Conservation (phyloP, 2,797 vertebrate genomes). For the Characodon lateralis region DNA sequence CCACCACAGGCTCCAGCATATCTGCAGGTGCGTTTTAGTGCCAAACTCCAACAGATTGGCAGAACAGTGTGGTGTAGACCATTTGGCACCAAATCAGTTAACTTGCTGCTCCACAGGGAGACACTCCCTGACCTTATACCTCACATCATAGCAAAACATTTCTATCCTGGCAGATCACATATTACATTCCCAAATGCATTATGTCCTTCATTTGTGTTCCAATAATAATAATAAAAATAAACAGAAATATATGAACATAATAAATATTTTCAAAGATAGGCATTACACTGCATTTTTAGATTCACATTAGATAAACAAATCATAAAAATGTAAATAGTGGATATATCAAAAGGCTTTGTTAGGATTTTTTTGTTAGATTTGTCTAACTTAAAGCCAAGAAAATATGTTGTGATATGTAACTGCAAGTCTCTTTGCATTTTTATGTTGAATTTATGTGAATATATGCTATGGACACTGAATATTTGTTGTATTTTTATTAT, state of each 20-base stretch:
- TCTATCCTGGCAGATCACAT: slow-evolving; percentile 16
- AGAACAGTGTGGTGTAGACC: slow-evolving; percentile 80
- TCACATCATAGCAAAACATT: slow-evolving; percentile 39
- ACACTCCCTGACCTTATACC: slow-evolving; percentile 72
- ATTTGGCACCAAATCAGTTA: slow-evolving; percentile 78
- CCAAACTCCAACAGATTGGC: slow-evolving; percentile 83
- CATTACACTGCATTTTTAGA: background rate
- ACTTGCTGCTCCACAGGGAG: slow-evolving; percentile 69
- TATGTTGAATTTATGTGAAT: background rate
- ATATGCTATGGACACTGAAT: background rate
- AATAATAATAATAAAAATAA: background rate
- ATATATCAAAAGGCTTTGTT: background rate
- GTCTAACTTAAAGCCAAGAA: background rate
- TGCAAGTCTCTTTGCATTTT: background rate
- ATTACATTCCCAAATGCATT: background rate
- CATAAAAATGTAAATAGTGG: background rate
- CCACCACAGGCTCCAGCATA: slow-evolving; percentile 58
- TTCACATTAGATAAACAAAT: background rate
- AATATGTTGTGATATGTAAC: background rate
- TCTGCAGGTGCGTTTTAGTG: slow-evolving; percentile 78
- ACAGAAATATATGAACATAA: background rate
- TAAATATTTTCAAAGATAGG: background rate
- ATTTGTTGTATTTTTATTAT: background rate
- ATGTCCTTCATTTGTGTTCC: background rate
- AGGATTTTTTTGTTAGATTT: background rate